phyloP scores from a whole-genome alignment of 2,888 invertebrate species.

The Formica aserva region DNA sequence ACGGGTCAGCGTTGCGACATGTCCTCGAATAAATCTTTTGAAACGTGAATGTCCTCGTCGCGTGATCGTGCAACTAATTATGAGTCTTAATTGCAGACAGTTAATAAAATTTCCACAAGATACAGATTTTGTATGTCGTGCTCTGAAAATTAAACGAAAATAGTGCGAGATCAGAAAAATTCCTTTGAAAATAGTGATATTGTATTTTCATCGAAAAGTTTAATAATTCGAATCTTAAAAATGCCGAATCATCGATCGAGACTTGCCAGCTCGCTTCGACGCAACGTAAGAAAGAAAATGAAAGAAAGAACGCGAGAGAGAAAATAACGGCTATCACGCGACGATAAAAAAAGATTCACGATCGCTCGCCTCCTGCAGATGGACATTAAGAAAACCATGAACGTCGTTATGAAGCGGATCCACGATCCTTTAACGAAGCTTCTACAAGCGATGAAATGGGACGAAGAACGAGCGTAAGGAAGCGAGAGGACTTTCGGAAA shows the following conservation, averaged over 20 bases:
- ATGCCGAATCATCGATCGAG: conserved; percentile 31
- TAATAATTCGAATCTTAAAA: too few relatives aligned
- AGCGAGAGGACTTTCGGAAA: conserved; percentile 70
- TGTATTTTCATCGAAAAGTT: too few relatives aligned
- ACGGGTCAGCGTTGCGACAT: conserved; percentile 18
- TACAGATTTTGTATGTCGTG: too few relatives aligned
- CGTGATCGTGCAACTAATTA: too few relatives aligned
- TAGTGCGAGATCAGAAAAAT: too few relatives aligned
- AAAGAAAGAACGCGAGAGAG: conserved; percentile 8
- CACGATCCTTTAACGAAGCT: conserved; percentile 69
- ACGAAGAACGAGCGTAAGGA: conserved; percentile 48
- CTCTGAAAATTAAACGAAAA: too few relatives aligned
- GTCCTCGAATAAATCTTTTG: background rate
- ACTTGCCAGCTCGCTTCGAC: conserved; percentile 30
- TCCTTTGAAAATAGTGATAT: too few relatives aligned
- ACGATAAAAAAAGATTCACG: conserved; percentile 69
- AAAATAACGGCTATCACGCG: conserved; percentile 42
- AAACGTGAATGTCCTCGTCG: background rate
- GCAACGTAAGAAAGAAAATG: conserved; percentile 32
- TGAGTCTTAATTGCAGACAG: too few relatives aligned
- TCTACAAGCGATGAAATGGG: conserved; percentile 20
- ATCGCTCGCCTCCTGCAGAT: conserved; percentile 57
- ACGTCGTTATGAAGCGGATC: conserved; percentile 46
- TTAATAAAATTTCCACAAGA: too few relatives aligned
- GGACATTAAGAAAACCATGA: conserved; percentile 70